Conservation (phyloP, 2,888 invertebrate genomes). For the Caenorhabditis drosophilae region DNA sequence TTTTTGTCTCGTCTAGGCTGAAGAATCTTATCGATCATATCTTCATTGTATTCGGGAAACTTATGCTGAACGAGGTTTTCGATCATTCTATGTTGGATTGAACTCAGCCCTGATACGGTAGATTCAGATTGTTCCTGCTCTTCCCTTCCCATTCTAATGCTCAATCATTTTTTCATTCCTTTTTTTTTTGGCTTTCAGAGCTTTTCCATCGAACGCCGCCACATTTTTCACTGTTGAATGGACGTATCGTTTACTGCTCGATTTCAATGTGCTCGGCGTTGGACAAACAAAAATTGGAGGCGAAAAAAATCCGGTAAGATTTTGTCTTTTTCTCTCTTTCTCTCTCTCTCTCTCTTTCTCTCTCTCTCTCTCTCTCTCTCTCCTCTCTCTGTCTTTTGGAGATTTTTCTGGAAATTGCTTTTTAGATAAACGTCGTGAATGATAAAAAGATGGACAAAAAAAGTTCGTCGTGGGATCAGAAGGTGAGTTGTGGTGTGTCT, state of each 20-base stretch:
- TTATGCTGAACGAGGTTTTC: conserved; percentile 77
- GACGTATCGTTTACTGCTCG: conserved; percentile 64
- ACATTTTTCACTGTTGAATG: conserved; percentile 82
- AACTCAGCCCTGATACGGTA: conserved; percentile 63
- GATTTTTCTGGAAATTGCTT: too few species aligned
- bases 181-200: conserved; percentile 72
- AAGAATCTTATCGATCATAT: conserved; percentile 72
- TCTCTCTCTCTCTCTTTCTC: too few species aligned
- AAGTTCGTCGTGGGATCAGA: too few species aligned
- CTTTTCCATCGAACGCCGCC: conserved; percentile 90
- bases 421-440: too few species aligned
- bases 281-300: neutral
- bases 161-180: too few species aligned
- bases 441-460: too few species aligned
- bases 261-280: conserved; percentile 48
- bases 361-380: too few species aligned
- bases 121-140: neutral
- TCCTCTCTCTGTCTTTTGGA: too few species aligned
- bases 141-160: too few species aligned
- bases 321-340: too few species aligned
- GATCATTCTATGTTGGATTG: conserved; percentile 75
- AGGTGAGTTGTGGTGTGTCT: too few species aligned
- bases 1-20: too few species aligned
- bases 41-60: conserved; percentile 80
- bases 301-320: conserved; percentile 14